Evolutionary conservation across 1,140 invertebrate species (phyloP), one percentile per base, ranked within the genome.

Genomic region (Ceratitis capitata): DNA sequence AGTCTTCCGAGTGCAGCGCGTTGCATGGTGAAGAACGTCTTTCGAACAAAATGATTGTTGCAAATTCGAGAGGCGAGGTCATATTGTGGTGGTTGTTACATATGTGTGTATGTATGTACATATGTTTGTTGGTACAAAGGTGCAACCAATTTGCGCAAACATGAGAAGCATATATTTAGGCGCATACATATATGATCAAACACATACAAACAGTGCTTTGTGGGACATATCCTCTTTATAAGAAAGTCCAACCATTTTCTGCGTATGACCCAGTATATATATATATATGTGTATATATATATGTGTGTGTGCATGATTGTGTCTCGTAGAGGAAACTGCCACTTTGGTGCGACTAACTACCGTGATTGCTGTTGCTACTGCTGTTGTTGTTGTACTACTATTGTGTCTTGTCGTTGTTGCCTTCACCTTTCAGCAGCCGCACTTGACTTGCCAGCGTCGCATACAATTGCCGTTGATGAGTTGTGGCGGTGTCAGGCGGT

Each of bases 101-200:
- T n/a, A n/a, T n/a, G n/a, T n/a, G n/a, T n/a, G n/a, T n/a, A n/a
- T n/a, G n/a, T n/a, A n/a, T n/a, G n/a, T n/a, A n/a, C n/a, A n/a
- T n/a, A n/a, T n/a, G n/a, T n/a, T n/a, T n/a, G n/a, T 45, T n/a
- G 35, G 7, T 53, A 45, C n/a, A 74, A 74, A 78, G 69, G 69
- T 78, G 69, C 69, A 78, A 78, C 7, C 69, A 78, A 78, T 47
- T 78, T 78, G 69, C 32, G 64, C 7, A n/a, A 45, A 78, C 69
- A 26, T 23, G 5, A 78, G 5, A 45, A 10, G 39, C n/a, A 26
- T 19, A 78, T 45, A 39, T 23, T n/a, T 69, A n/a, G 32, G 39
- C 16, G 19, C 19, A 74, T 2, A 78, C 39, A 78, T 9, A 23
- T 23, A 56, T 14, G 16, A 3, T 1, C 4, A 78, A 14, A 78